These are phyloP conservation scores for Homarus gammarus DNA, from an alignment of 2,888 invertebrate genomes.

Conservation along the genomic window DNA sequence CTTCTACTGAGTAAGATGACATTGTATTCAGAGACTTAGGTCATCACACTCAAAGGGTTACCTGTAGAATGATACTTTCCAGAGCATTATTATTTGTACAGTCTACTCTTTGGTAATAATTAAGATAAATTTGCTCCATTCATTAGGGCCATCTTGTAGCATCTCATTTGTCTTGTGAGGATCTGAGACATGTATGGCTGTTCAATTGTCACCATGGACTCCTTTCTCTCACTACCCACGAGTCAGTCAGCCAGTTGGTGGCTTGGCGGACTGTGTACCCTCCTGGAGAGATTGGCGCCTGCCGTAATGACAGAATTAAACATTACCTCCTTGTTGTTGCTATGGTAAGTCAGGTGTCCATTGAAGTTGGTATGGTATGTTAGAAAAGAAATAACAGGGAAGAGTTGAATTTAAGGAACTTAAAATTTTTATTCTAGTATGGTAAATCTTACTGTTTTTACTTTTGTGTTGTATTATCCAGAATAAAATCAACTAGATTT, in stretches of 20 bases:
- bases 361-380: not conserved
- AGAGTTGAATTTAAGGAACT: too few species aligned
- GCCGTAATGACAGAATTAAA: not conserved
- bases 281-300: constrained; percentile 6
- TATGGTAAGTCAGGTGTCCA: constrained; percentile 62
- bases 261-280: constrained; percentile 64
- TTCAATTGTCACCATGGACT: constrained; percentile 88
- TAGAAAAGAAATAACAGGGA: not conserved
- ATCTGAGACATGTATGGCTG: constrained; percentile 87
- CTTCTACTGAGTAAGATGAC: too few species aligned
- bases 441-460: too few species aligned
- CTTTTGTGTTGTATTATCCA: too few species aligned
- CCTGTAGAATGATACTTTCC: too few species aligned
- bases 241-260: constrained; percentile 74
- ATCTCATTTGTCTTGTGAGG: constrained; percentile 87
- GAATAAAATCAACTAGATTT: too few species aligned
- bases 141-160: constrained; percentile 87
- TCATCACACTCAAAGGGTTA: too few species aligned
- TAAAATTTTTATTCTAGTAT: too few species aligned
- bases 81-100: too few species aligned
- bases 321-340: constrained; percentile 71
- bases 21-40: too few species aligned
- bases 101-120: too few species aligned
- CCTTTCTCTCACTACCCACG: constrained; percentile 81
- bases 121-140: constrained; percentile 78